Conservation (phyloP, 1,140 invertebrate genomes). For the Drosophila kohkoa region DNA sequence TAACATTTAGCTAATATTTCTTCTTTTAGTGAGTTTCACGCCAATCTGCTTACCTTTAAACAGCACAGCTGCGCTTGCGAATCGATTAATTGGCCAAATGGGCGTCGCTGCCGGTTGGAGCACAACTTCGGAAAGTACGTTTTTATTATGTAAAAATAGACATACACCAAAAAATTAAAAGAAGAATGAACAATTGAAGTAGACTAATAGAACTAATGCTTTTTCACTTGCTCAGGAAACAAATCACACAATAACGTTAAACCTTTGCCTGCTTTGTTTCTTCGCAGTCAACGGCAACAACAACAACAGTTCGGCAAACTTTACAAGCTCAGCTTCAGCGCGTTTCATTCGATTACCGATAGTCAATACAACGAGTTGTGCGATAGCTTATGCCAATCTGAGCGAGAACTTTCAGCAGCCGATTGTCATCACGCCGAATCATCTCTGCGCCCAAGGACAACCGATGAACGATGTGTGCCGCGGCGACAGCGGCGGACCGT, state of each 20-base stretch:
- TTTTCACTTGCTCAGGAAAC: not conserved
- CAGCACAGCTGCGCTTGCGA: slow-evolving; percentile 48
- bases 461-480: slow-evolving; percentile 84
- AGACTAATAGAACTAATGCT: not conserved
- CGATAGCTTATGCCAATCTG: slow-evolving; percentile 79
- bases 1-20: not conserved
- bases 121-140: slow-evolving; percentile 63
- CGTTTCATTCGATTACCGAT: slow-evolving; percentile 85
- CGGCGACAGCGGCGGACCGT: slow-evolving; percentile 89
- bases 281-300: slow-evolving; percentile 1
- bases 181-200: slow-evolving; percentile 13
- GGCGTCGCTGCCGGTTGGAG: slow-evolving; percentile 87
- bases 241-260: not conserved
- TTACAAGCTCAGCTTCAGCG: slow-evolving; percentile 21
- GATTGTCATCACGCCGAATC: slow-evolving; percentile 83
- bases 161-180: not conserved
- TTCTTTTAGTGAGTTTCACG: slow-evolving; percentile 69
- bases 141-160: slow-evolving; percentile 7
- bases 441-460: slow-evolving; percentile 86
- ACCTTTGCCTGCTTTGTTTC: slow-evolving; percentile 3
- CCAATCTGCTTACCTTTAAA: slow-evolving; percentile 86
- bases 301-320: slow-evolving; percentile 65
- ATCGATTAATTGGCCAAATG: slow-evolving; percentile 74
- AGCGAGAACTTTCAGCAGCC: slow-evolving; percentile 82
- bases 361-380: slow-evolving; percentile 79